A percentile compares a stretch with the other conserved stretches of the same genome.
Evolutionary conservation across 2,888 invertebrate species (phyloP).

Genomic region (Hypsopygia costalis): DNA sequence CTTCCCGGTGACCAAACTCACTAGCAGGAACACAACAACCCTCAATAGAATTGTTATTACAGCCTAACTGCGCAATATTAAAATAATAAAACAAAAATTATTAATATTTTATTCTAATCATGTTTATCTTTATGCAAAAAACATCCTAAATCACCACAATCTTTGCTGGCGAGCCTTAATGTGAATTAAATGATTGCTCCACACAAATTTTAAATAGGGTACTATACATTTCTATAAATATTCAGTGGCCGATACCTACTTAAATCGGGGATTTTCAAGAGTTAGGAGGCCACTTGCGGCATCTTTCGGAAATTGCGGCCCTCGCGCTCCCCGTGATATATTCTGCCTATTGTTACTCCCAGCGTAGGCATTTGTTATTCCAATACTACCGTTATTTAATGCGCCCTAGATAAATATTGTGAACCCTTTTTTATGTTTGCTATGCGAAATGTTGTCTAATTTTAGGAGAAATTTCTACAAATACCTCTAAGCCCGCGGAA

Average conservation of each 20-base stretch:
- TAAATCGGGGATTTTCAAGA: constrained; percentile 1
- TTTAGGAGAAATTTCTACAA: constrained; percentile 31
- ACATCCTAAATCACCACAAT: background rate
- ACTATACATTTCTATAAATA: background rate
- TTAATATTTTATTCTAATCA: too few relatives aligned
- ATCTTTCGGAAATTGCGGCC: constrained; percentile 15
- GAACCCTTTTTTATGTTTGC: constrained; percentile 47
- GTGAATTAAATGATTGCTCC: background rate
- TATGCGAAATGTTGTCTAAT: constrained; percentile 36
- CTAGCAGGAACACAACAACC: too few relatives aligned
- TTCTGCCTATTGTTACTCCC: constrained; percentile 17
- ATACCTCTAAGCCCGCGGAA: background rate
- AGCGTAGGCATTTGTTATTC: constrained; percentile 54
- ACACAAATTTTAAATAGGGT: background rate
- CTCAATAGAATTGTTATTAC: too few relatives aligned
- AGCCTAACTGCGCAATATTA: too few relatives aligned
- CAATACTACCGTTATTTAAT: constrained; percentile 53
- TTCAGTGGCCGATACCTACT: background rate
- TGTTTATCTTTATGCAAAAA: too few relatives aligned
- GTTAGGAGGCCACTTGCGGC: constrained; percentile 1
- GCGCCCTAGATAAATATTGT: constrained; percentile 55
- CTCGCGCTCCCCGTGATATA: constrained; percentile 10
- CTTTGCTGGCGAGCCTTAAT: background rate
- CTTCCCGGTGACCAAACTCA: too few relatives aligned
- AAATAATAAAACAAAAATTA: too few relatives aligned